phyloP scores from a whole-genome alignment of 2,113 vertebrate genomes.

The Elaphurus davidianus region DNA sequence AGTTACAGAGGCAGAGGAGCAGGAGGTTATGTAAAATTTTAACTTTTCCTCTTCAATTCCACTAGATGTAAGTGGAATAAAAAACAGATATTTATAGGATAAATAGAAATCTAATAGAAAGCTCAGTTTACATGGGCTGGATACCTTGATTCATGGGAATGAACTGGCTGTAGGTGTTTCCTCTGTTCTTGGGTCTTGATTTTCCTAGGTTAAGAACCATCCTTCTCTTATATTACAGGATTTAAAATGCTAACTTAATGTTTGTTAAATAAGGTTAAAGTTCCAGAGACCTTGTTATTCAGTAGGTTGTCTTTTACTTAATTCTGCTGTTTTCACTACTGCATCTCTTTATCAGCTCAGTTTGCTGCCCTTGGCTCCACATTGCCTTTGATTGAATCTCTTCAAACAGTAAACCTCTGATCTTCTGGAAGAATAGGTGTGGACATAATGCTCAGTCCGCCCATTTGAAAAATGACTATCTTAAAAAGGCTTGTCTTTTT shows the following conservation, averaged over 20 bases:
- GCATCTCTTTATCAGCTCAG: neutral
- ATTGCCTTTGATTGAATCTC: neutral
- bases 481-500: neutral
- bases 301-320: neutral
- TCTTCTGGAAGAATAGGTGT: neutral
- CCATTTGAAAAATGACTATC: neutral
- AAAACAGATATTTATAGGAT: neutral
- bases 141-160: neutral
- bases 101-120: neutral
- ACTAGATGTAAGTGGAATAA: neutral
- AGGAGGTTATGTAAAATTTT: too few relatives aligned
- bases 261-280: neutral
- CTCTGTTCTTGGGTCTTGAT: neutral
- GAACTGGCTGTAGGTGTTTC: neutral
- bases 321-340: neutral
- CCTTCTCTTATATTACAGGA: neutral
- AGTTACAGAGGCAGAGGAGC: too few relatives aligned
- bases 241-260: neutral
- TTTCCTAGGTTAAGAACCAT: neutral
- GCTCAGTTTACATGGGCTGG: neutral
- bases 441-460: neutral
- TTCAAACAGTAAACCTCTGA: neutral
- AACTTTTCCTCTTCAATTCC: too few relatives aligned
- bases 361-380: neutral
- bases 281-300: neutral